Evolutionary conservation across 2,888 invertebrate species (phyloP).

Genomic region (Antitype chi): DNA sequence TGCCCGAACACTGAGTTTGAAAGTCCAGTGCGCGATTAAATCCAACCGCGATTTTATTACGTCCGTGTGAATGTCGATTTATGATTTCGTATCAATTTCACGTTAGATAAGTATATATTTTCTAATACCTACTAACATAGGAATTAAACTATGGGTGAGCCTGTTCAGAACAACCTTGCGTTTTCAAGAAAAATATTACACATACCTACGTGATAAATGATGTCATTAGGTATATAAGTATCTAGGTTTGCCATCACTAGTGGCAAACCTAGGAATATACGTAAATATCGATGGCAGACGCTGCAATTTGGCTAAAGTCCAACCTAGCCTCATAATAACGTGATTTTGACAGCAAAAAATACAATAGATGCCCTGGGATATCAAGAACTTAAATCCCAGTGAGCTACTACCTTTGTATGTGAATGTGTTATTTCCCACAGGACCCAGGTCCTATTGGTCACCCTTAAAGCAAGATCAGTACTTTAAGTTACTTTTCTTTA

Average conservation of each 20-base stretch:
- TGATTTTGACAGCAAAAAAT: background rate
- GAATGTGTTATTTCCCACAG: too few species aligned
- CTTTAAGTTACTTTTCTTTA: background rate
- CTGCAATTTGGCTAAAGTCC: constrained; percentile 45
- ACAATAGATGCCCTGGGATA: background rate
- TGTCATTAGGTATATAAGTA: background rate
- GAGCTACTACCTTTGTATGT: background rate
- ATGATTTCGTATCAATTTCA: background rate
- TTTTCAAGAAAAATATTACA: background rate
- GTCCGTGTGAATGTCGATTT: too few species aligned
- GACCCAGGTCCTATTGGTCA: background rate
- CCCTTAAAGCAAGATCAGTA: background rate
- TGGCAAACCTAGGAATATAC: constrained; percentile 1
- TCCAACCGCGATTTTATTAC: too few species aligned
- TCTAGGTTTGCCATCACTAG: background rate
- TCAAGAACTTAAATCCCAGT: background rate
- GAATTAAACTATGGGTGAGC: background rate
- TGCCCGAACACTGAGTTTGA: too few species aligned
- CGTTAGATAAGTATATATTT: background rate
- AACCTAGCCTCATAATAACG: constrained; percentile 8
- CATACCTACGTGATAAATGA: background rate
- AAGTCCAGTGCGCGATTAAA: too few species aligned
- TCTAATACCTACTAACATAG: background rate
- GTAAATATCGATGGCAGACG: constrained; percentile 9
- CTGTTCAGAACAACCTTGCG: background rate